Evolutionary conservation across 2,888 invertebrate species (phyloP), one percentile per base, ranked within the genome.

Genomic region (Silvanus unidentatus): DNA sequence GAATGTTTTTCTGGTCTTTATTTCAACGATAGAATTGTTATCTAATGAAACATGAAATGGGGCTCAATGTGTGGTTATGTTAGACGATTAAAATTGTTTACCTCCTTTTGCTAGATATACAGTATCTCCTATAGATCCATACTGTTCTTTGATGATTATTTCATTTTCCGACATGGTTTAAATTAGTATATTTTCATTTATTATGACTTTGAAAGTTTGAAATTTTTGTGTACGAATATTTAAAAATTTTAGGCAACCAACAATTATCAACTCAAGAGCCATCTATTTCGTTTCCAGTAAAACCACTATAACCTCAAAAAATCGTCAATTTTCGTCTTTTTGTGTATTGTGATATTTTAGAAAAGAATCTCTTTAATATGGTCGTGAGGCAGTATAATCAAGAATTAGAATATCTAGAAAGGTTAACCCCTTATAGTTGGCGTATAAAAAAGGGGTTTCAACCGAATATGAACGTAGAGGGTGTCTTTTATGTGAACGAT

Each of bases 381-480:
- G 92, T 93, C 56, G 91, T 93, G 0, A 78, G 93, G 39, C 80
- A 82, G 45, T 99, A 94, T 69, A 84, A 92, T 49, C 97, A 99
- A 55, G 99, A 99, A 69, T 74, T 95, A 15, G 82, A 90, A 64
- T 99, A 86, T 68, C 74, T 99, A 57, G 96, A 99, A 68, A 93
- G 89, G 72, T 78, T 96, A 2, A 84, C 80, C 60, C 80, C 87
- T 10, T 77, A 85, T 65, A 83, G 83, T 58, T 99, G 97, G 94
- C 82, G 79, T 64, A 99, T 99, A 51, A 97, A 97, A 66, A 98
- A 92, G 70, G 98, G 97, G 2, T 99, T 99, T 71, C 98, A 99
- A 65, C 96, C 97, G 1, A 97, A 98, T 64, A 99, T 99, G 99
- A 96, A 94, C 62, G 96, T 97, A 9, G 99, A 99, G 74, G 99